Evolutionary conservation across 2,113 vertebrate genomes (phyloP).

Genomic region (Sinocyclocheilus anshuiensis): DNA sequence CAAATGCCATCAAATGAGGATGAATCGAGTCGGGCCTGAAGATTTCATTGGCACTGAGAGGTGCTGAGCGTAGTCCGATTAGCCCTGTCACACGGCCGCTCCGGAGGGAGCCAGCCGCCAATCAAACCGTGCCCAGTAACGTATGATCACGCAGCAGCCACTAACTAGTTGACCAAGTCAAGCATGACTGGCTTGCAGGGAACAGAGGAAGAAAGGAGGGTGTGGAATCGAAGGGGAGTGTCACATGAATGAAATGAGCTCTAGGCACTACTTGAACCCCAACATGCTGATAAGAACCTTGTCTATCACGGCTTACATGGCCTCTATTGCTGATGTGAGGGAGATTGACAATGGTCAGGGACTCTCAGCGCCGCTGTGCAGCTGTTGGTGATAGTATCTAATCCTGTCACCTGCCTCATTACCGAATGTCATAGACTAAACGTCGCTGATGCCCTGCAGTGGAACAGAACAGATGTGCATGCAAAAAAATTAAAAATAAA

Average conservation of each 20-base stretch:
- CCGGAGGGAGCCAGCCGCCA: conserved; percentile 19
- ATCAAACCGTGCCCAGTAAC: conserved; percentile 36
- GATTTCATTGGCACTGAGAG: conserved; percentile 40
- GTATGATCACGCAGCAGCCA: conserved; percentile 33
- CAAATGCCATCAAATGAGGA: conserved; percentile 41
- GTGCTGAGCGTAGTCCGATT: conserved; percentile 32
- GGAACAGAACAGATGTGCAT: conserved; percentile 24
- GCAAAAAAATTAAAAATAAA: background rate
- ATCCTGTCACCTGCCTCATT: conserved; percentile 74
- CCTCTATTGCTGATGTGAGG: conserved; percentile 16
- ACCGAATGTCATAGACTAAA: conserved; percentile 67
- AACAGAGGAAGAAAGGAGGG: conserved; percentile 23
- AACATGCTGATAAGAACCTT: conserved; percentile 56
- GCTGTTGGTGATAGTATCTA: conserved; percentile 69
- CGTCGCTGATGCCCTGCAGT: conserved; percentile 48
- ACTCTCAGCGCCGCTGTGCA: conserved; percentile 56
- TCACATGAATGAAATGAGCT: conserved; percentile 54
- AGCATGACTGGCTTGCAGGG: conserved; percentile 32
- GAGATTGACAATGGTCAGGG: conserved; percentile 56
- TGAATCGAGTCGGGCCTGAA: conserved; percentile 26
- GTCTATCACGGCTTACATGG: conserved; percentile 2
- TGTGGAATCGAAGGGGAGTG: conserved; percentile 23
- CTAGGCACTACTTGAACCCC: conserved; percentile 43
- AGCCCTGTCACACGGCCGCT: conserved; percentile 19
- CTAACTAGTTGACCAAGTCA: conserved; percentile 48